Evolutionary conservation across 2,888 invertebrate genomes (phyloP).

Genomic region (Caenorhabditis sp.): DNA sequence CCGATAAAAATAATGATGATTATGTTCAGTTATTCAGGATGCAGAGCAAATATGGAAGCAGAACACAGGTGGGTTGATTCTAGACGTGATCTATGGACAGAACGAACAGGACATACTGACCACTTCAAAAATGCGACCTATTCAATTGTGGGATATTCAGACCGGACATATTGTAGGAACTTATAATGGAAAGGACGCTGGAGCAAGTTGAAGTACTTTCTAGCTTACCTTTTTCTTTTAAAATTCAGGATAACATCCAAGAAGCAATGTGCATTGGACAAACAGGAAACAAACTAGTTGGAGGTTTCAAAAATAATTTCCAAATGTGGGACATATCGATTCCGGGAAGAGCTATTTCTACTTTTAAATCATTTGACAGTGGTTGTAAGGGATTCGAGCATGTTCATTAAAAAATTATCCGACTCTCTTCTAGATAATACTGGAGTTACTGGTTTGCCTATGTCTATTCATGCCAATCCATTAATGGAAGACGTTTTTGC

Average conservation of each 20-base stretch:
- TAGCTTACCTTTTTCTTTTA: background rate
- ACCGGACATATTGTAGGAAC: conserved; percentile 11
- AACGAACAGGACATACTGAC: conserved; percentile 9
- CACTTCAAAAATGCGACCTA: conserved; percentile 34
- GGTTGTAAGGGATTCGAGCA: conserved; percentile 16
- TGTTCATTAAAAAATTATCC: background rate
- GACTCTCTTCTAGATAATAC: conserved; percentile 12
- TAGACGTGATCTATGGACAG: conserved; percentile 32
- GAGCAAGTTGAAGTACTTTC: conserved; percentile 1
- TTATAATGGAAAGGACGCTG: conserved; percentile 46
- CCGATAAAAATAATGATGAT: no score
- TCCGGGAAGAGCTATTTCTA: conserved; percentile 3
- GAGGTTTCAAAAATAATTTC: conserved; percentile 34
- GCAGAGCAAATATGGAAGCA: conserved; percentile 15
- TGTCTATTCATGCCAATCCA: conserved; percentile 31
- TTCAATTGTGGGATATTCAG: conserved; percentile 39
- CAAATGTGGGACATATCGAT: conserved; percentile 44
- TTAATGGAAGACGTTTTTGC: conserved; percentile 33
- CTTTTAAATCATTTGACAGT: conserved; percentile 10
- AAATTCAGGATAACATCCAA: conserved; percentile 37
- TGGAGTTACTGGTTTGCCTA: conserved; percentile 25
- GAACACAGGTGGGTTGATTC: conserved; percentile 34
- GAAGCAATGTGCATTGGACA: conserved; percentile 28
- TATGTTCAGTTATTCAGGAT: background rate
- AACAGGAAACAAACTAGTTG: conserved; percentile 8